Conservation (phyloP, 1,140 invertebrate genomes). For the Sycophila sp. region DNA sequence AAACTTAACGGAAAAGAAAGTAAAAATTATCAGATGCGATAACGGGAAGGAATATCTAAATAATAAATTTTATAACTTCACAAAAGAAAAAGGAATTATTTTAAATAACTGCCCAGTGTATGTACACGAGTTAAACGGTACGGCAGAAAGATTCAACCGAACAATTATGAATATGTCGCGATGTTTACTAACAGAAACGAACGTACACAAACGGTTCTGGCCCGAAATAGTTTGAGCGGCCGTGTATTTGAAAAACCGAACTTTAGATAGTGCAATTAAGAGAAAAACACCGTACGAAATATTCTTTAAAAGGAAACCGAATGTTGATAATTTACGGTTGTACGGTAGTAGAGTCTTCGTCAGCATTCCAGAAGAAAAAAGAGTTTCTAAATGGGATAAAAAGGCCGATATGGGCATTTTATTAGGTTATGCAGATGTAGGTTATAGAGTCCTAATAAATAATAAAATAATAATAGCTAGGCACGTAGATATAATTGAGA, state of each 20-base stretch:
- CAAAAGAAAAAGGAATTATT: slow-evolving; percentile 39
- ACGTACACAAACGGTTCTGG: slow-evolving; percentile 45
- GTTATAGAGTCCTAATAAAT: background rate
- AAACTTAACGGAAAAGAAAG: background rate
- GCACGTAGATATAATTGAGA: too few species aligned
- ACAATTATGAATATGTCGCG: slow-evolving; percentile 38
- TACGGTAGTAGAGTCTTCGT: too few species aligned
- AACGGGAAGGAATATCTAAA: slow-evolving; percentile 41
- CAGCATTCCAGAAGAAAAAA: background rate
- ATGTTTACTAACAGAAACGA: slow-evolving; percentile 46
- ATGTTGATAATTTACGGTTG: background rate
- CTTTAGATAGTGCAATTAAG: slow-evolving; percentile 54
- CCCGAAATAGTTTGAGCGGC: slow-evolving; percentile 41
- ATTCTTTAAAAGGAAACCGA: background rate
- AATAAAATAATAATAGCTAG: background rate
- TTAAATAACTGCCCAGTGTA: slow-evolving; percentile 35
- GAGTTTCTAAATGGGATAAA: background rate
- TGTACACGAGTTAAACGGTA: slow-evolving; percentile 38
- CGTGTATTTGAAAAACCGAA: slow-evolving; percentile 49
- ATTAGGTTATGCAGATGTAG: too few species aligned
- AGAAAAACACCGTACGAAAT: slow-evolving; percentile 54
- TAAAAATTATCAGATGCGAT: slow-evolving; percentile 38
- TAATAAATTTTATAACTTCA: slow-evolving; percentile 25
- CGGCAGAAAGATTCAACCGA: slow-evolving; percentile 39
- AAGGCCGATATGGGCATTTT: too few species aligned